Conservation (phyloP, 2,113 vertebrate genomes). For the Apteryx owenii region DNA sequence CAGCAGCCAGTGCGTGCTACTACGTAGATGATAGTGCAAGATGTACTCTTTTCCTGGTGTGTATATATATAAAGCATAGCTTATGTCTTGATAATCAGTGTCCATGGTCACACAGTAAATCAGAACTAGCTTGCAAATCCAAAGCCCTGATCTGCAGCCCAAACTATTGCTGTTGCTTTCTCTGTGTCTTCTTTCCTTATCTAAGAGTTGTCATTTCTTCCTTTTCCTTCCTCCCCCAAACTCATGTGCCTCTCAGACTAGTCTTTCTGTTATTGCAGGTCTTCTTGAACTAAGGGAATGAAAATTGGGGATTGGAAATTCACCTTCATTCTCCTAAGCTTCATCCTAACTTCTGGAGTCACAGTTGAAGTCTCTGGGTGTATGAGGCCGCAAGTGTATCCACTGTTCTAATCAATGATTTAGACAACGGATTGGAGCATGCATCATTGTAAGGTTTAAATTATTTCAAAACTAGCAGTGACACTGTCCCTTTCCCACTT, state of each 20-base stretch:
- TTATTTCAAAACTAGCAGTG: accelerated
- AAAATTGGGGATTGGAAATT: not conserved
- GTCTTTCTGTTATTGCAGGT: slow-evolving; percentile 36
- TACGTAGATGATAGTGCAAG: not conserved
- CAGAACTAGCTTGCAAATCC: not conserved
- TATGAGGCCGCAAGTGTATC: not conserved
- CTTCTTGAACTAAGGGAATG: slow-evolving; percentile 45
- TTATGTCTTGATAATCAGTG: not conserved
- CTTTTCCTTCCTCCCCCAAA: not conserved
- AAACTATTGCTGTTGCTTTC: not conserved
- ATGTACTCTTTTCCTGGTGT: accelerated
- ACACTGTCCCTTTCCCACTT: not conserved
- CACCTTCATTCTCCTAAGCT: not conserved
- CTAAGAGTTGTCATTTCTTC: not conserved
- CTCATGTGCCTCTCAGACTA: not conserved
- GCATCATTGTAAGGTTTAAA: slow-evolving; percentile 38
- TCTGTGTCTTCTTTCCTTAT: not conserved
- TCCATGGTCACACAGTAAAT: not conserved
- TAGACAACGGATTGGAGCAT: slow-evolving; percentile 24
- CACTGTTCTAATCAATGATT: not conserved
- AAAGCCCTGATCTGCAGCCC: not conserved
- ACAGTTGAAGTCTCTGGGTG: not conserved
- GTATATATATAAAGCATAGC: not conserved
- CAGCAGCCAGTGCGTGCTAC: not conserved
- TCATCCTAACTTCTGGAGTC: not conserved